phyloP scores from a whole-genome alignment of 2,797 vertebrate species.

The Catostomus latipinnis region DNA sequence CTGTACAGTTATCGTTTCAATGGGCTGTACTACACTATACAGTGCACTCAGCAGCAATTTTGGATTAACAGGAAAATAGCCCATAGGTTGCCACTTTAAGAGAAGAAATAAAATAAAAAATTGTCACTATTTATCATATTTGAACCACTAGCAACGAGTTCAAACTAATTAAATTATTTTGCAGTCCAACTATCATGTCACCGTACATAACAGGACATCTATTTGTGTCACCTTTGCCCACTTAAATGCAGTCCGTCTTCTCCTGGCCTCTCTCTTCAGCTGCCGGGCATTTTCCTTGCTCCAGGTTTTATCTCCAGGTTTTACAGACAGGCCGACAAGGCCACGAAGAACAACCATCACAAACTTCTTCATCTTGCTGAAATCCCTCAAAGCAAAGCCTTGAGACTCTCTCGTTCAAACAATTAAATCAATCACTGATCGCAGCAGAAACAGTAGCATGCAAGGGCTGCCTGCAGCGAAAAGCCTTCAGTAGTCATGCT shows the following conservation, averaged over 20 bases:
- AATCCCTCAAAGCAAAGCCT: conserved; percentile 9
- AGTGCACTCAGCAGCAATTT: not conserved
- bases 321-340: conserved; percentile 79
- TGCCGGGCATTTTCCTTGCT: conserved; percentile 72
- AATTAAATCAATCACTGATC: conserved; percentile 54
- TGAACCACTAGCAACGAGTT: not conserved
- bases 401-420: conserved; percentile 15
- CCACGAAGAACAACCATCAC: conserved; percentile 83
- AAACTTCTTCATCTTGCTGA: conserved; percentile 82
- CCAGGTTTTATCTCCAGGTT: conserved; percentile 77
- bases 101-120: not conserved
- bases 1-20: not conserved
- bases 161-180: not conserved
- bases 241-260: conserved; percentile 70
- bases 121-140: not conserved
- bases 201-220: conserved; percentile 28
- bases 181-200: not conserved
- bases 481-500: conserved; percentile 53
- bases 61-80: not conserved
- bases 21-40: too few relatives aligned
- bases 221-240: conserved; percentile 73
- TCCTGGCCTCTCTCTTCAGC: conserved; percentile 73
- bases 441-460: conserved; percentile 53
- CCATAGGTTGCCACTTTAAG: not conserved
- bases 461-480: conserved; percentile 53